phyloP scores from a whole-genome alignment of 2,888 invertebrate species.

The Clitarchus hookeri region DNA sequence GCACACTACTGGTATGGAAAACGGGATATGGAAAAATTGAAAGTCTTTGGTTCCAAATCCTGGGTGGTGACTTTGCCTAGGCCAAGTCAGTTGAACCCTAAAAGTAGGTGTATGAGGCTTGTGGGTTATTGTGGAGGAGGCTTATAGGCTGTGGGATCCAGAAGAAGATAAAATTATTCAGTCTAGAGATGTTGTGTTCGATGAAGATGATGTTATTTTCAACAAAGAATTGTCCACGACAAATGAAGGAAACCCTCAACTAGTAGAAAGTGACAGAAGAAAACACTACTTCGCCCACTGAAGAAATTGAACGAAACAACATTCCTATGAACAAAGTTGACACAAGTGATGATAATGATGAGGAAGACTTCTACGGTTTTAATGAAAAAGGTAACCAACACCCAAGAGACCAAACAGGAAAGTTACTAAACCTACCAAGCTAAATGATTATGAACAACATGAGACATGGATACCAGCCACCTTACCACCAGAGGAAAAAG shows the following conservation, averaged over 20 bases:
- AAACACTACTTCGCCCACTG: not conserved
- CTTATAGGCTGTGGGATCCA: not conserved
- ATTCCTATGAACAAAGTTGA: not conserved
- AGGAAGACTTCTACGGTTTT: not conserved
- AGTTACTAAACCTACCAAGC: not conserved
- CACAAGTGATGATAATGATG: not conserved
- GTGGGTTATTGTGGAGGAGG: constrained; percentile 16
- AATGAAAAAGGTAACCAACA: not conserved
- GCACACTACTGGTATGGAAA: constrained; percentile 17
- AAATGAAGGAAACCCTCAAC: no score
- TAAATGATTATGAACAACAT: not conserved
- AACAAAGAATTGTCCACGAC: not conserved
- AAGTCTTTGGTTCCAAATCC: not conserved
- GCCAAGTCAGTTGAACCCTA: not conserved
- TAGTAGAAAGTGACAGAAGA: not conserved
- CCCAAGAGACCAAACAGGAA: not conserved
- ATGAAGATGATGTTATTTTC: no score
- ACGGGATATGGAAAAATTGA: not conserved
- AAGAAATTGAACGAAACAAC: not conserved
- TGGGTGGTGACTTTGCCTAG: not conserved
- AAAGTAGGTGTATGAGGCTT: not conserved
- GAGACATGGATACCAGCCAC: not conserved
- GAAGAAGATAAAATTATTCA: no score
- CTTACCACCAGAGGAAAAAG: not conserved
- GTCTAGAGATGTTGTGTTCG: no score